Base-by-base conservation (phyloP, 2,888 invertebrate genomes). In the Epirrhoe alternata region DNA sequence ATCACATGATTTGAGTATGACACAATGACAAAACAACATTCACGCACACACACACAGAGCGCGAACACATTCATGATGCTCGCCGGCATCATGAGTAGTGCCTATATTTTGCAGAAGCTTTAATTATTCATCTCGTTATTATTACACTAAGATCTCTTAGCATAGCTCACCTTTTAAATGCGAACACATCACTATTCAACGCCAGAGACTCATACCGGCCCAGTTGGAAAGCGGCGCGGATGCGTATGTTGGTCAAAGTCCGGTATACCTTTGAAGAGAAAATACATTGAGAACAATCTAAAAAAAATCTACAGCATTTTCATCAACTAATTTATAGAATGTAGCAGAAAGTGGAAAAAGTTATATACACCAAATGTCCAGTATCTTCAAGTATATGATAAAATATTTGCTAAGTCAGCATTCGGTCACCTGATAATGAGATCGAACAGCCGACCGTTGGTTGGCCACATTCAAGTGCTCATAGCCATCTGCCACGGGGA, bases 401-500 rank as follows among this genome's bases (percentile, higher is more conserved):
- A 8, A 35, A 42, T 12, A 42, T 12, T 5, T 12, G 0, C 38
- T 12, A 12, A 42, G 12, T 12, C 38, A 38, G 10, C 4, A 42
- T 12, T 24, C 3, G 24, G 24, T 24, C 24, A 12, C 88, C 64
- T 94, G 94, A 71, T 95, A 93, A 61, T 95, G 94, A 0, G 95
- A 95, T 0, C 92, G 86, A 0, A 85, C 80, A 0, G 93, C 87
- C 0, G 85, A 80, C 8, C 93, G 87, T 76, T 96, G 94, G 0
- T 77, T 86, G 30, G 88, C 92, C 12, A 96, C 93, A 78, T 96
- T 97, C 14, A 94, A 72, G 0, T 79, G 81, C 59, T 89, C 87
- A 73, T 93, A 96, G 50, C 96, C 95, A 0, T 93, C 87, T 47
- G 95, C 93, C 0, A 96, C 88, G 0, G 96, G 96, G 5, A 97